phyloP scores from a whole-genome alignment of 2,888 invertebrate genomes.

The Cheilosia urbana region DNA sequence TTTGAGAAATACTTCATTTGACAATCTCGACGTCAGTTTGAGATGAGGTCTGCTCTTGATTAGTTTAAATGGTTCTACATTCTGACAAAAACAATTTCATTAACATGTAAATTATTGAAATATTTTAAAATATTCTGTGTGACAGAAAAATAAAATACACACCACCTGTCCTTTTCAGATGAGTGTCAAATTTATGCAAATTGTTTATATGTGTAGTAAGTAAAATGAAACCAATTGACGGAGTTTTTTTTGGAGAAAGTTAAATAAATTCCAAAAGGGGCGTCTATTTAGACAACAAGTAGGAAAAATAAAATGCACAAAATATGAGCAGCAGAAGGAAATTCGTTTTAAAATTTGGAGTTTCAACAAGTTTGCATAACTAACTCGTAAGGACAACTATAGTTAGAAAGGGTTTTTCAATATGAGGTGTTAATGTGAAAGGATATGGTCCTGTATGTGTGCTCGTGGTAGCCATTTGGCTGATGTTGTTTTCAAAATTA shows the following conservation, averaged over 20 bases:
- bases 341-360: too few species aligned
- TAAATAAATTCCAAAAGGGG: not conserved
- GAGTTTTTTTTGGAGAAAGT: not conserved
- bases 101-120: not conserved
- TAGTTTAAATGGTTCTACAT: not conserved
- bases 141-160: not conserved
- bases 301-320: too few species aligned
- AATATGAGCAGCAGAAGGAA: too few species aligned
- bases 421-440: too few species aligned
- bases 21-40: not conserved
- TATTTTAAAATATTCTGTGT: not conserved
- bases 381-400: too few species aligned
- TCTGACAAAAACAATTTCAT: not conserved
- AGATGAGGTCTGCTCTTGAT: not conserved
- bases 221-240: not conserved
- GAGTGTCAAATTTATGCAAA: slow-evolving; percentile 2
- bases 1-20: not conserved
- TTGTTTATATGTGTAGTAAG: not conserved
- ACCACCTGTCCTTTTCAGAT: not conserved
- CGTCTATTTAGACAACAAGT: too few species aligned
- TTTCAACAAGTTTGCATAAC: too few species aligned
- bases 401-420: too few species aligned
- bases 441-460: too few species aligned
- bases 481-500: too few species aligned
- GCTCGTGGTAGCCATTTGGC: too few species aligned